Evolutionary conservation across 2,888 invertebrate species (phyloP).

Genomic region (Rhagonycha lutea): DNA sequence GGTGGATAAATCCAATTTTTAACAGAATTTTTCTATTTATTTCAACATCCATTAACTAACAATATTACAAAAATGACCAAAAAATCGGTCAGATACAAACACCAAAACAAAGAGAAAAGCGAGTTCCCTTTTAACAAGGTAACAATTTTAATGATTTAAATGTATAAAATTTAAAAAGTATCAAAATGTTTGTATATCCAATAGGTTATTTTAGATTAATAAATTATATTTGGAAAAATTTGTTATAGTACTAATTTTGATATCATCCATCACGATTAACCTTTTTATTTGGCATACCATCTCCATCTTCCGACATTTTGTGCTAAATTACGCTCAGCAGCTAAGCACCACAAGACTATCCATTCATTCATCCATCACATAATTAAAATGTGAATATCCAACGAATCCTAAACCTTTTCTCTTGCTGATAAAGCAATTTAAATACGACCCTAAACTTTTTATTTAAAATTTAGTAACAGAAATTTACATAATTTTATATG

Average conservation of each 20-base stretch:
- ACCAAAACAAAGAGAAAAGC: constrained; percentile 3
- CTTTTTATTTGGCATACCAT: neutral
- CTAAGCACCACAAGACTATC: neutral
- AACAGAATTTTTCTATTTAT: constrained; percentile 13
- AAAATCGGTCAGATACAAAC: constrained; percentile 1
- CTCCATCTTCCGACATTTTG: neutral
- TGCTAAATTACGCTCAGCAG: neutral
- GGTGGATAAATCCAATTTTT: neutral
- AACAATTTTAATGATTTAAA: neutral
- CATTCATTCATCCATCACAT: neutral
- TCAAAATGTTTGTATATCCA: neutral
- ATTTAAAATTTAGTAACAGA: neutral
- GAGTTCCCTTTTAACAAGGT: neutral
- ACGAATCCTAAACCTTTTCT: neutral
- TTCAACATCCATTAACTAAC: constrained; percentile 22
- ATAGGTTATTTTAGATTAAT: neutral
- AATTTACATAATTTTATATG: neutral
- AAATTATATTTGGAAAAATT: neutral
- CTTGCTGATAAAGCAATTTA: neutral
- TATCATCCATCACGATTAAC: neutral
- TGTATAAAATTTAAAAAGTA: neutral
- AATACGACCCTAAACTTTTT: neutral
- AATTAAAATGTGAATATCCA: neutral
- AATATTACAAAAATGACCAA: constrained; percentile 12
- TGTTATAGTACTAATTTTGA: neutral